Conservation (phyloP, 2,797 vertebrate genomes). For the Darevskia nairensis region DNA sequence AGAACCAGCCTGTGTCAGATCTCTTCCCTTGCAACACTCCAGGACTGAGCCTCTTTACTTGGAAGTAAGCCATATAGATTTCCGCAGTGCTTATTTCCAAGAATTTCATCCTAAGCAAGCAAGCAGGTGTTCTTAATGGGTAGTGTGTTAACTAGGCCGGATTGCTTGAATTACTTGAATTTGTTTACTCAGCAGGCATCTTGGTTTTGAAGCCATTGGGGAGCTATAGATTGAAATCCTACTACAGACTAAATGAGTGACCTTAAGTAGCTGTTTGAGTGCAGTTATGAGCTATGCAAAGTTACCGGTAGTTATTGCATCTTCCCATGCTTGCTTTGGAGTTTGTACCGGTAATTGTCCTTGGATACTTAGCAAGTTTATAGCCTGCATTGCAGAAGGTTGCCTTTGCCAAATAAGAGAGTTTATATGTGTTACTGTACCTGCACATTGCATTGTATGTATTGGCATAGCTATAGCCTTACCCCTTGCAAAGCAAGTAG, state of each 20-base stretch:
- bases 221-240: background rate
- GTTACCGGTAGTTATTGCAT: background rate
- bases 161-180: background rate
- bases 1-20: slow-evolving; percentile 33
- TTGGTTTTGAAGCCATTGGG: background rate
- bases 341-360: background rate
- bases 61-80: background rate
- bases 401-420: slow-evolving; percentile 3
- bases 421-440: background rate
- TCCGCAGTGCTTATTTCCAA: background rate
- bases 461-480: slow-evolving; percentile 1
- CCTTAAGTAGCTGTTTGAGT: background rate
- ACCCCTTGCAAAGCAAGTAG: background rate
- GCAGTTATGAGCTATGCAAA: background rate
- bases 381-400: background rate
- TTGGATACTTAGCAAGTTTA: background rate
- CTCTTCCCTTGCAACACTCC: background rate
- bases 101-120: background rate
- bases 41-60: background rate
- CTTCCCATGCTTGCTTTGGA: background rate
- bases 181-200: background rate
- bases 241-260: background rate
- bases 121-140: background rate
- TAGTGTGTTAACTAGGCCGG: background rate
- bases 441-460: background rate